Evolutionary conservation across 2,113 vertebrate species (phyloP), one percentile per base, ranked within the genome.

Genomic region (Aramus guarauna): DNA sequence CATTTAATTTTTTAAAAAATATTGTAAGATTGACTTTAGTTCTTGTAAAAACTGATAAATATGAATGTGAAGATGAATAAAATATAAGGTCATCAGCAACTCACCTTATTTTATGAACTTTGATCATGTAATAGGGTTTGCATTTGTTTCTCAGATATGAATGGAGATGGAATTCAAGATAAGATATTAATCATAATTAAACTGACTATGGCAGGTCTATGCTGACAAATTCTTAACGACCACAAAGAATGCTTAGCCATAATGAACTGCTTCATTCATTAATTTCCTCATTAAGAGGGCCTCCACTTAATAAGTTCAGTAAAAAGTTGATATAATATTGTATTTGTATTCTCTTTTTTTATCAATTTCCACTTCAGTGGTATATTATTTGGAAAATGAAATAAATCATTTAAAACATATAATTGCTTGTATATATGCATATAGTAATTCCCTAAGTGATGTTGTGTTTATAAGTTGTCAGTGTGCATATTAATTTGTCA

Each of bases 131-230:
- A 98, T 98, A 97, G 94, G 92, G 88, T 95, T 98, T 98, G 97
- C 95, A 98, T 98, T 98, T 98, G 96, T 96, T 98, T 98, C 96
- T 98, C 96, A 98, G 97, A 98, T 96, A 96, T 98, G 98, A 98
- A 97, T 98, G 97, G 94, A 98, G 97, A 97, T 98, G 80, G 99
- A 99, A 99, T 99, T 98, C 98, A 97, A 98, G 98, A 99, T 99
- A 98, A 99, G 98, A 92, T 98, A 99, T 99, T 99, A 99, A 99
- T 98, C 97, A 98, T 99, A 99, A 99, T 99, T 99, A 99, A 98
- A 98, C 97, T 96, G 98, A 97, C 98, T 98, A 98, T 98, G 98
- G 98, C 98, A 98, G 98, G 98, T 99, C 98, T 98, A 98, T 97
- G 97, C 98, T 98, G 98, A 98, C 98, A 99, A 99, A 98, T 98